These are phyloP conservation scores for Cavia aperea DNA, from an alignment of 2,113 vertebrate genomes.

Conservation along the genomic window DNA sequence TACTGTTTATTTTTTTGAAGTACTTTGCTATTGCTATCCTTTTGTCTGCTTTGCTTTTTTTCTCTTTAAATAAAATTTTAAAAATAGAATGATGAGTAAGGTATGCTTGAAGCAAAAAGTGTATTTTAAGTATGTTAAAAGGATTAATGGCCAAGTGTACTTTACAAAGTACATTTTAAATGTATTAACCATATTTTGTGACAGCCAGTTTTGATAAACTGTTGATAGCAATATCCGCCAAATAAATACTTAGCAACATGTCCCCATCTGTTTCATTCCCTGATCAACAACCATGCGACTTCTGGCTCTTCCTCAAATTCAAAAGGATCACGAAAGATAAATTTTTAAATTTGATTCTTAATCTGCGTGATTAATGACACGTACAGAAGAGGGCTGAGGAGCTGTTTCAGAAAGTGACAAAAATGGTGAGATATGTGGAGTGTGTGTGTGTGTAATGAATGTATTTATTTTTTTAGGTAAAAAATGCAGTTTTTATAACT, in stretches of 20 bases:
- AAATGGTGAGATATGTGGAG: not conserved
- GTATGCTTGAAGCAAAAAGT: not conserved
- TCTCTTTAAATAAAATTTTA: too few relatives aligned
- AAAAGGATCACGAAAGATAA: not conserved
- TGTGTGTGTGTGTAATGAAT: not conserved
- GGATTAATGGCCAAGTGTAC: not conserved
- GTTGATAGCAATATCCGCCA: not conserved
- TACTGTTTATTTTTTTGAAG: too few relatives aligned
- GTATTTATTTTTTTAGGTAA: not conserved
- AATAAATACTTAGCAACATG: not conserved
- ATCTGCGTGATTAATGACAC: accelerated
- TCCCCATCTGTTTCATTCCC: not conserved
- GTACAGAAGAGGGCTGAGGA: not conserved
- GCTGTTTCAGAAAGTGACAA: not conserved
- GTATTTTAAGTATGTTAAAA: not conserved
- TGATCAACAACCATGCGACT: not conserved
- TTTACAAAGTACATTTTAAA: not conserved
- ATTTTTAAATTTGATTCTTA: not conserved
- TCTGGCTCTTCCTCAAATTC: not conserved
- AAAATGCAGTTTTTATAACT: not conserved
- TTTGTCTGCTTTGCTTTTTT: too few relatives aligned
- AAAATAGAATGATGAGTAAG: not conserved
- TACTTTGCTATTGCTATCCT: too few relatives aligned
- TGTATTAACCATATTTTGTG: not conserved
- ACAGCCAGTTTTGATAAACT: not conserved